These are phyloP conservation scores for Gasterosteus aculeatus DNA, from an alignment of 2,113 vertebrate genomes.

Conservation along the genomic window DNA sequence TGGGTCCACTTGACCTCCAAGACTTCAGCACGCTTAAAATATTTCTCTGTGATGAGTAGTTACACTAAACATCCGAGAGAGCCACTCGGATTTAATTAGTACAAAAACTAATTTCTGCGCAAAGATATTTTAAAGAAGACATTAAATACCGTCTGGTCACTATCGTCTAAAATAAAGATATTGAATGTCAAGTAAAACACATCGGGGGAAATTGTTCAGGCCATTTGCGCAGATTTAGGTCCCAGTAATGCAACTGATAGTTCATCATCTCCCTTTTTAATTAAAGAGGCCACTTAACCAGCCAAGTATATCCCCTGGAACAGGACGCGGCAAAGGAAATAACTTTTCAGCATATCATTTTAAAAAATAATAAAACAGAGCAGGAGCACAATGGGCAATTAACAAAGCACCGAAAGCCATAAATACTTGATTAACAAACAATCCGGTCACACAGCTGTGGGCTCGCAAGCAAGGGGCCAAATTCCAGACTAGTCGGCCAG, in stretches of 20 bases:
- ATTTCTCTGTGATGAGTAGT: not conserved
- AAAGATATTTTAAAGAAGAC: not conserved
- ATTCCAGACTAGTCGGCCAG: constrained; percentile 72
- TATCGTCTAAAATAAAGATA: not conserved
- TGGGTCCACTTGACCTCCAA: not conserved
- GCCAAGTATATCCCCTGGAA: constrained; percentile 40
- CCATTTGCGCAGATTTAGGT: constrained; percentile 34
- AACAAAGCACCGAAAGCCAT: constrained; percentile 71
- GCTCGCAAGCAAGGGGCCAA: constrained; percentile 61
- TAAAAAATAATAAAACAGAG: constrained; percentile 66
- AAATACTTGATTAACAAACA: constrained; percentile 78
- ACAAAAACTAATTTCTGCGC: not conserved
- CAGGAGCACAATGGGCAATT: constrained; percentile 72
- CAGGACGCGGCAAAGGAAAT: constrained; percentile 50
- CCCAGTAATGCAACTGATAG: constrained; percentile 22
- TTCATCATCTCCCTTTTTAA: constrained; percentile 65
- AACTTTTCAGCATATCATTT: constrained; percentile 63
- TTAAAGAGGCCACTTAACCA: constrained; percentile 62
- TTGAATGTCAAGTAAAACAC: constrained; percentile 13
- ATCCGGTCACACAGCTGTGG: constrained; percentile 46
- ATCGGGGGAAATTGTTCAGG: constrained; percentile 1
- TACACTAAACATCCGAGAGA: not conserved
- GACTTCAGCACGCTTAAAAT: not conserved
- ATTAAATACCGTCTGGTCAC: not conserved
- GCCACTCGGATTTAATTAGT: not conserved